A percentile compares a stretch with the other conserved stretches of the same genome.
These are phyloP conservation scores for Leptura quadrifasciata DNA, from an alignment of 2,888 invertebrate genomes.

Conservation along the genomic window DNA sequence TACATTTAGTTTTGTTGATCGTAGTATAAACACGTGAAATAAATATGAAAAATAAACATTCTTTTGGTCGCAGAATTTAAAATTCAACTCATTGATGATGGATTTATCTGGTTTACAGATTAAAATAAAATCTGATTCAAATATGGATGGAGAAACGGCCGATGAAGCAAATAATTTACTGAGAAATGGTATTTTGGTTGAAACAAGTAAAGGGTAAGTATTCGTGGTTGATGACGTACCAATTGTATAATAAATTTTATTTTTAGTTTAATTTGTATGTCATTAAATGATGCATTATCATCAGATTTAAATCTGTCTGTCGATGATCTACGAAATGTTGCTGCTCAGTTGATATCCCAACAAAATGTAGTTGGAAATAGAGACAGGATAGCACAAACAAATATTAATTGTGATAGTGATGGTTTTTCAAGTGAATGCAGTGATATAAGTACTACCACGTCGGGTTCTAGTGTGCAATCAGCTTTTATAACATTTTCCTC, in stretches of 20 bases:
- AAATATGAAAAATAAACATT: constrained; percentile 22
- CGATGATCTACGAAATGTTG: constrained; percentile 73
- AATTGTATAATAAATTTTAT: constrained; percentile 45
- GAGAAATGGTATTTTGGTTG: constrained; percentile 73
- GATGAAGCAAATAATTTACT: constrained; percentile 72
- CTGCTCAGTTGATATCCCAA: constrained; percentile 72
- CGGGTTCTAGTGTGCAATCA: constrained; percentile 56
- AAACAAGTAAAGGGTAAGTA: constrained; percentile 73
- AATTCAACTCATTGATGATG: constrained; percentile 39
- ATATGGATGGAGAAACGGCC: constrained; percentile 55
- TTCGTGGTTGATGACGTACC: constrained; percentile 39
- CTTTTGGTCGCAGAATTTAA: constrained; percentile 1
- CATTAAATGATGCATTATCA: constrained; percentile 73
- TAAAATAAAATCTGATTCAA: constrained; percentile 45
- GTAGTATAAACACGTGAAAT: constrained; percentile 12
- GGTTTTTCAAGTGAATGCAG: constrained; percentile 71
- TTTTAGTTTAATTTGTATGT: constrained; percentile 73
- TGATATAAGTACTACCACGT: constrained; percentile 64
- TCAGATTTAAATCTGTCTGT: constrained; percentile 73
- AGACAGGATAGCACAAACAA: constrained; percentile 47
- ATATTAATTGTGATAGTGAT: constrained; percentile 69
- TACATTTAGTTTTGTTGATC: constrained; percentile 16
- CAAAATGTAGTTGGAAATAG: constrained; percentile 62
- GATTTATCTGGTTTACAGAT: constrained; percentile 44
- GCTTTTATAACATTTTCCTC: constrained; percentile 57